Percentiles rank a stretch among this genome's conserved stretches.
These are phyloP conservation scores for Euschistus heros DNA, from an alignment of 1,140 invertebrate species.

Conservation along the genomic window DNA sequence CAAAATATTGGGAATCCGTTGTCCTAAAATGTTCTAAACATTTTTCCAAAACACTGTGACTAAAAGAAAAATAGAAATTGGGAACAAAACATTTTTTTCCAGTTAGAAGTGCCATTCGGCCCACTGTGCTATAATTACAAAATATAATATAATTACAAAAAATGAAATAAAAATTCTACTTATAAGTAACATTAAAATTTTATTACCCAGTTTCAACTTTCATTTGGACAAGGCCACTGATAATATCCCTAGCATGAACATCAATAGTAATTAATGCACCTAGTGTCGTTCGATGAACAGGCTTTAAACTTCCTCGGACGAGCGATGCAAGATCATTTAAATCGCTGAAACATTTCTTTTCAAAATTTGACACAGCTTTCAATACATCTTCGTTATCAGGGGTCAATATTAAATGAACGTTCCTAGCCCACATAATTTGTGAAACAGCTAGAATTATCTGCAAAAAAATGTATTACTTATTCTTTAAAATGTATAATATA, in stretches of 20 bases:
- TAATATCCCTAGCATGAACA: slow-evolving; percentile 75
- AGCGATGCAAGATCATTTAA: slow-evolving; percentile 65
- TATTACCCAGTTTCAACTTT: slow-evolving; percentile 46
- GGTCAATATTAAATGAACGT: slow-evolving; percentile 61
- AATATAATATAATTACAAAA: too few relatives aligned
- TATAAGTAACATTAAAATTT: too few relatives aligned
- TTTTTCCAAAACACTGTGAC: too few relatives aligned
- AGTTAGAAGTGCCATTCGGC: too few relatives aligned
- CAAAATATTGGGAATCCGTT: too few relatives aligned
- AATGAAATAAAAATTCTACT: too few relatives aligned
- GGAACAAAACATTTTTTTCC: too few relatives aligned
- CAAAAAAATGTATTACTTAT: slow-evolving; percentile 19
- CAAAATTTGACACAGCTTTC: slow-evolving; percentile 50
- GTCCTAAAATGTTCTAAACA: too few relatives aligned
- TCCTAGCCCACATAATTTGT: slow-evolving; percentile 74
- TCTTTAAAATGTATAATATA: neutral
- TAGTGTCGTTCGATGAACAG: slow-evolving; percentile 58
- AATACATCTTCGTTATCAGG: slow-evolving; percentile 32
- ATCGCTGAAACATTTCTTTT: slow-evolving; percentile 49
- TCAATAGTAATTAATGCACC: slow-evolving; percentile 79
- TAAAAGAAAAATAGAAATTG: too few relatives aligned
- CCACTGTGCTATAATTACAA: too few relatives aligned
- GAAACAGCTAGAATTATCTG: slow-evolving; percentile 66
- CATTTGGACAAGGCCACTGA: slow-evolving; percentile 57
- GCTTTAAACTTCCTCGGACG: slow-evolving; percentile 56